These are phyloP conservation scores for Perizoma flavofasciatum DNA, from an alignment of 2,888 invertebrate species.

Conservation along the genomic window DNA sequence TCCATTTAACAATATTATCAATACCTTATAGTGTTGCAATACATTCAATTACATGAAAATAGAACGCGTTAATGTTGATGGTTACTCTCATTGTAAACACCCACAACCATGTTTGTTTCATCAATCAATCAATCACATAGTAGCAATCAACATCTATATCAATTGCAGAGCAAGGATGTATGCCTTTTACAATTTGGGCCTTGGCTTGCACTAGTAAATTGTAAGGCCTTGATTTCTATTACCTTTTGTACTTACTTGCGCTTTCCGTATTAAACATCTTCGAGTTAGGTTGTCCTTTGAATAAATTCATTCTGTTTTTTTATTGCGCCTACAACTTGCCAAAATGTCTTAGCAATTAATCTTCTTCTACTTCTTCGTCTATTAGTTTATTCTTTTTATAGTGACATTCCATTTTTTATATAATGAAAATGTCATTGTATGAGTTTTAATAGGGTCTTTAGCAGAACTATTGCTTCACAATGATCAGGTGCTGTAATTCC, in stretches of 20 bases:
- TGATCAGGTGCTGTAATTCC: slow-evolving; percentile 72
- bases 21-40: slow-evolving; percentile 33
- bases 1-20: slow-evolving; percentile 7
- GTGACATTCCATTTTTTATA: neutral
- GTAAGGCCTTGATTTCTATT: neutral
- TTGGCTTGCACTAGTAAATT: slow-evolving; percentile 24
- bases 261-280: no score
- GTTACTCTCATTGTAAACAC: slow-evolving; percentile 51
- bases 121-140: slow-evolving; percentile 61
- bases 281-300: neutral
- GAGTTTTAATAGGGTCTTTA: slow-evolving; percentile 41
- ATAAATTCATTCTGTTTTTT: neutral
- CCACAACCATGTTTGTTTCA: slow-evolving; percentile 51
- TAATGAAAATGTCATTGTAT: slow-evolving; percentile 23
- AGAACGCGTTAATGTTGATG: slow-evolving; percentile 50
- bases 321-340: neutral
- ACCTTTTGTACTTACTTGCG: no score
- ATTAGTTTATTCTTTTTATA: neutral
- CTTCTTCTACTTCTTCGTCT: neutral
- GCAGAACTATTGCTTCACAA: slow-evolving; percentile 56
- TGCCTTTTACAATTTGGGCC: slow-evolving; percentile 34
- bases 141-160: slow-evolving; percentile 50
- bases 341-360: no score
- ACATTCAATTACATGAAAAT: slow-evolving; percentile 45
- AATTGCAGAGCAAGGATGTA: slow-evolving; percentile 36